A percentile compares a stretch with the other conserved stretches of the same genome.
Evolutionary conservation across 2,888 invertebrate species (phyloP).

Genomic region (Chrysomela aeneicollis): DNA sequence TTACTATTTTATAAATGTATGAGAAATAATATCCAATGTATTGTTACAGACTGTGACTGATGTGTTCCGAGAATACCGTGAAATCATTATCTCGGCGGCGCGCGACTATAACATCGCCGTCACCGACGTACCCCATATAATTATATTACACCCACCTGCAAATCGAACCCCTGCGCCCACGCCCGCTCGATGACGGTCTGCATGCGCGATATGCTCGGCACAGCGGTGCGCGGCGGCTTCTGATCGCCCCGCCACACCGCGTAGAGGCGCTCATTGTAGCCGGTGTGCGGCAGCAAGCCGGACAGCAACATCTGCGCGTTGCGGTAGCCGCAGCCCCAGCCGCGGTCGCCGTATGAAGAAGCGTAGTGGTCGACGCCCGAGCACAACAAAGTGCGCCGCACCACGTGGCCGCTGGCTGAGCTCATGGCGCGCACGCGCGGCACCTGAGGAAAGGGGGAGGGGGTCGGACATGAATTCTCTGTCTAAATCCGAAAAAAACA

Average conservation of each 20-base stretch:
- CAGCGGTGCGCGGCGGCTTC: conserved; percentile 69
- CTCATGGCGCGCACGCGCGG: conserved; percentile 64
- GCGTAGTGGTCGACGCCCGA: conserved; percentile 87
- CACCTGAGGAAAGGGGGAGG: conserved; percentile 58
- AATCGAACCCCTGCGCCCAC: conserved; percentile 83
- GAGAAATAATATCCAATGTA: no score
- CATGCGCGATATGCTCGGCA: conserved; percentile 85
- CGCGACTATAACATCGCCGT: no score
- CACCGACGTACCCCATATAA: no score
- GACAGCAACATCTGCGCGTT: conserved; percentile 94
- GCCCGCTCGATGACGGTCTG: conserved; percentile 86
- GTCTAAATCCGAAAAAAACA: no score
- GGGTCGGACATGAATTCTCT: no score
- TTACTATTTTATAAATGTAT: no score
- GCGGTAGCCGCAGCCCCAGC: conserved; percentile 93
- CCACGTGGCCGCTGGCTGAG: conserved; percentile 69
- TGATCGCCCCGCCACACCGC: conserved; percentile 59
- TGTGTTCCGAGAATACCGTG: no score
- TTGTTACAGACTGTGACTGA: no score
- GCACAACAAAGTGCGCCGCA: conserved; percentile 76
- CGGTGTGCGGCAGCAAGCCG: conserved; percentile 74
- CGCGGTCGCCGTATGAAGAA: conserved; percentile 86
- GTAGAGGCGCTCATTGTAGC: conserved; percentile 71
- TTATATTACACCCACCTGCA: conserved; percentile 64
- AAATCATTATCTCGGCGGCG: no score